Evolutionary conservation across 2,797 vertebrate genomes (phyloP).

Genomic region (Xiphorhynchus erythropygius): DNA sequence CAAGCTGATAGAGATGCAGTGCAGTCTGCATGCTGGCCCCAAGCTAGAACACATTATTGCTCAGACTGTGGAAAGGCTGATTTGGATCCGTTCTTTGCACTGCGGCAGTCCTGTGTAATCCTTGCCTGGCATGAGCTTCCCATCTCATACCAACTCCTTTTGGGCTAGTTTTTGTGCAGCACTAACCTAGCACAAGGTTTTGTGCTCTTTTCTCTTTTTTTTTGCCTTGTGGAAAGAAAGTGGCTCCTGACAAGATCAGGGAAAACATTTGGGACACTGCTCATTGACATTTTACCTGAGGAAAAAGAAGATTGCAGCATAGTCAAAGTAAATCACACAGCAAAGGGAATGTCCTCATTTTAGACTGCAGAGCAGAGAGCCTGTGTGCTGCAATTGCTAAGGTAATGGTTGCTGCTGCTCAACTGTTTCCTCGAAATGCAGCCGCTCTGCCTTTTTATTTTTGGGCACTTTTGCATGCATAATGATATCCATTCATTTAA

Average conservation of each 20-base stretch:
- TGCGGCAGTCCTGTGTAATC: constrained; percentile 34
- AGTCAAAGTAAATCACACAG: constrained; percentile 48
- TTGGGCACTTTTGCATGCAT: constrained; percentile 65
- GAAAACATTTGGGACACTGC: constrained; percentile 38
- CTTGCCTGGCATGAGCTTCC: constrained; percentile 31
- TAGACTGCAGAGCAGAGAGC: constrained; percentile 50
- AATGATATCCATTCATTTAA: constrained; percentile 64
- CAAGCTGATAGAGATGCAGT: background rate
- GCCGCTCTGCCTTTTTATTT: constrained; percentile 64
- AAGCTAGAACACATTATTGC: constrained; percentile 42
- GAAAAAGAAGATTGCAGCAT: constrained; percentile 40
- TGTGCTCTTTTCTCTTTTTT: background rate
- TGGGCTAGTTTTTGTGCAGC: background rate
- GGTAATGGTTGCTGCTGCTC: constrained; percentile 56
- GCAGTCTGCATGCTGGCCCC: constrained; percentile 42
- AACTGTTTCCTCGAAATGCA: constrained; percentile 64
- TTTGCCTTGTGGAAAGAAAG: background rate
- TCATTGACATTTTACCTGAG: constrained; percentile 60
- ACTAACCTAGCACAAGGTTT: background rate
- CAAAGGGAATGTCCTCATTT: constrained; percentile 64
- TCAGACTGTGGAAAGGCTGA: constrained; percentile 57
- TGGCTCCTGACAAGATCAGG: constrained; percentile 13
- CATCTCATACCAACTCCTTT: constrained; percentile 8
- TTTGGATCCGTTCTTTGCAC: constrained; percentile 46
- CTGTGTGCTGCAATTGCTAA: constrained; percentile 51